Conservation (phyloP, 1,140 invertebrate species). For the Sarcophaga peregrina region DNA sequence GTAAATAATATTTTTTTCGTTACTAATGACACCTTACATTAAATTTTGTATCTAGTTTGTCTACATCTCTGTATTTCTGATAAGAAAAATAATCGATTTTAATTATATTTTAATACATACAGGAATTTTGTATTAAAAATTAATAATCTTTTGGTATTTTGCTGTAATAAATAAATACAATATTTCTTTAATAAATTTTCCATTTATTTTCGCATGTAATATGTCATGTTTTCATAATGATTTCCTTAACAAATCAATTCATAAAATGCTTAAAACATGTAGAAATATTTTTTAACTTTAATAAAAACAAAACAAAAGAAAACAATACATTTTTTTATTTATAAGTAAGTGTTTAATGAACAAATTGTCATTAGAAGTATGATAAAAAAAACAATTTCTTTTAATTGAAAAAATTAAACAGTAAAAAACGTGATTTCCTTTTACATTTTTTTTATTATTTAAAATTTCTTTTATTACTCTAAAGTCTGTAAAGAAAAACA, state of each 20-base stretch:
- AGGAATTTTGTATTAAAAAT: not conserved
- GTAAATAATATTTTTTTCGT: too few relatives aligned
- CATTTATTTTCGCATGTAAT: not conserved
- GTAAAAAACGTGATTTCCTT: conserved; percentile 35
- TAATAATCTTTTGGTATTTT: not conserved
- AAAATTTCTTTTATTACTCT: not conserved
- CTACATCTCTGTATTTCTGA: too few relatives aligned
- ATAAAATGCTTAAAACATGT: not conserved
- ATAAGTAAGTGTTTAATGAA: conserved; percentile 35
- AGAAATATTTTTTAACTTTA: not conserved
- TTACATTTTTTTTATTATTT: not conserved
- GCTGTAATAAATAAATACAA: not conserved
- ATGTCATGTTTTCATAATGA: conserved; percentile 38
- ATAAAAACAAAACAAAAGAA: not conserved
- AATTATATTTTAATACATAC: too few relatives aligned
- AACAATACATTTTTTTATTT: not conserved
- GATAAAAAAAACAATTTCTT: not conserved
- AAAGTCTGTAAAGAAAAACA: not conserved
- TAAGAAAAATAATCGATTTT: too few relatives aligned
- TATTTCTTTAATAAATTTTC: not conserved
- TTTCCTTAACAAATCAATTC: conserved; percentile 17
- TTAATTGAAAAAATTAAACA: not conserved
- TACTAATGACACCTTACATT: too few relatives aligned
- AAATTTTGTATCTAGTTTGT: too few relatives aligned
- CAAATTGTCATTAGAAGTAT: conserved; percentile 37